A percentile compares a stretch with the other conserved stretches of the same genome.
Evolutionary conservation across 2,797 vertebrate genomes (phyloP).

Genomic region (Artibeus jamaicensis): DNA sequence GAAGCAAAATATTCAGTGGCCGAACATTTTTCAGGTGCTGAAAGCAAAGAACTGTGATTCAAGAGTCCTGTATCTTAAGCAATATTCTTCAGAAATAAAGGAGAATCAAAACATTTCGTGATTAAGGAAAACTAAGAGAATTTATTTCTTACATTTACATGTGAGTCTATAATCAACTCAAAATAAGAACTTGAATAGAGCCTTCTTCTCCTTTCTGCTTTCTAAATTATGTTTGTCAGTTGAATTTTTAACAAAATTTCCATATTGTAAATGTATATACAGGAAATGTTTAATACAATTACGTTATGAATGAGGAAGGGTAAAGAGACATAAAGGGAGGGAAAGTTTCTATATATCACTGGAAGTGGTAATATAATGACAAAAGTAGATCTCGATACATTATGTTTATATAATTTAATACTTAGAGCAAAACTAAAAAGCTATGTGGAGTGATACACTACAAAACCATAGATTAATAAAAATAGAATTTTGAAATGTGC

Average conservation of each 20-base stretch:
- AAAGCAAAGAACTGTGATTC: neutral
- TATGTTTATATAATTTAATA: neutral
- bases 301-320: neutral
- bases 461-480: slow-evolving; percentile 16
- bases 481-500: slow-evolving; percentile 4
- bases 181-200: neutral
- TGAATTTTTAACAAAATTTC: neutral
- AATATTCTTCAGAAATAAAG: neutral
- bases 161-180: neutral
- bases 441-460: neutral
- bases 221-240: neutral
- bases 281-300: neutral
- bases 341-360: neutral
- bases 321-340: neutral
- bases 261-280: neutral
- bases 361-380: neutral
- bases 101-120: neutral
- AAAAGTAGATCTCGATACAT: neutral
- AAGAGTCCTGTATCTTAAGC: neutral
- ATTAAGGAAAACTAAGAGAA: neutral
- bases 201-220: neutral
- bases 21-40: neutral
- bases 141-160: neutral
- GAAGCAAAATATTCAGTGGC: neutral
- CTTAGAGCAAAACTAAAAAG: neutral